Base-by-base conservation (phyloP, 2,113 vertebrate species). In the Procavia capensis region DNA sequence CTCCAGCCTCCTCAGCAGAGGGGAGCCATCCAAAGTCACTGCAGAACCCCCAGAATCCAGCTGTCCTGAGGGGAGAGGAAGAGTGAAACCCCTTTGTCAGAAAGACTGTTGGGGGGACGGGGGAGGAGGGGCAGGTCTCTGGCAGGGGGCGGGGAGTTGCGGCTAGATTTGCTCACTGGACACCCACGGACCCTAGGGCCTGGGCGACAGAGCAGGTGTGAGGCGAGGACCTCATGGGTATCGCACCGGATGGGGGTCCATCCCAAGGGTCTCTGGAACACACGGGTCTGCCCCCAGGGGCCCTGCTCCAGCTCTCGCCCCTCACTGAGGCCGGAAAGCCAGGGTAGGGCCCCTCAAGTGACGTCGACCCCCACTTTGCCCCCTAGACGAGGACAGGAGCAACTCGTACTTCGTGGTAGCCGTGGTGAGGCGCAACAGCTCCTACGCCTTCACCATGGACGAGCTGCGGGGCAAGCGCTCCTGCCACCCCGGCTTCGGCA, bases 321-420 rank as follows among this genome's bases (percentile, higher is more conserved):
- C 14, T 1, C 9, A 7, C 76, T 2, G 27, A 27, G 41, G 63
- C 80, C 20, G 1, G 66, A 13, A 10, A n/a, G 19, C 93, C 43
- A 61, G 50, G 3, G 34, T 43, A 31, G 59, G 81, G 6, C 54
- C 78, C 31, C 70, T 89, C 43, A 14, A 14, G 64, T 74, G 36
- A 31, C 70, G 47, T 70, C 64, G 80, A 9, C 43, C 13, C 1
- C 85, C n/a, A n/a, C n/a, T n/a, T n/a, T n/a, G n/a, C n/a, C 57
- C 80, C 11, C 74, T 97, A 99, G 99, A 86, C 0, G 98, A 98
- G 7, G 94, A 97, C 45, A 98, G 97, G 13, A 99, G 98, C 68
- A 98, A 94, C 81, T 97, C 96, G 0, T 99, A 99, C 98, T 99
- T 99, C 0, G 99, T 99, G 1, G 99, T 99, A 47, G 99, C 98